Percentiles rank a stretch among this genome's conserved stretches.
phyloP scores from a whole-genome alignment of 2,113 vertebrate species.

The Indicator indicator region DNA sequence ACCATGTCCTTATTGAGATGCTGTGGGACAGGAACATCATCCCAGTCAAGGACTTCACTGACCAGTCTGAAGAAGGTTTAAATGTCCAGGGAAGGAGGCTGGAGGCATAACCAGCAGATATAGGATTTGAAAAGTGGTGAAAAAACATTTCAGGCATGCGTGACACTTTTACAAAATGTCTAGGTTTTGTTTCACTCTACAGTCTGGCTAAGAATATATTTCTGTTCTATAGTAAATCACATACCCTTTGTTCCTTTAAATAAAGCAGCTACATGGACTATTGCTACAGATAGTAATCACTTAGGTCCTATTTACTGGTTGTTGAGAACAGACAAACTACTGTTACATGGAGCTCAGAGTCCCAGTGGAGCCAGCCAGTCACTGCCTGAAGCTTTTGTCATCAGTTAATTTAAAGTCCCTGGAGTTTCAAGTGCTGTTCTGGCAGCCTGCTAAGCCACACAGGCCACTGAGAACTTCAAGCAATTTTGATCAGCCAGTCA shows the following conservation, averaged over 20 bases:
- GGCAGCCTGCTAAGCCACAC: background rate
- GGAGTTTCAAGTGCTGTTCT: background rate
- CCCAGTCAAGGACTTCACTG: background rate
- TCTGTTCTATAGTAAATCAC: background rate
- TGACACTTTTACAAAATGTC: accelerated
- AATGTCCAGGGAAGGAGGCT: background rate
- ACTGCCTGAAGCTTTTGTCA: background rate
- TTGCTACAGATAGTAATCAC: background rate
- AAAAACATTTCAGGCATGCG: background rate
- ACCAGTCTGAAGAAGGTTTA: background rate
- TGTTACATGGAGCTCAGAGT: background rate
- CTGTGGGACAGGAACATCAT: background rate
- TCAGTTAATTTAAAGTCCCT: background rate
- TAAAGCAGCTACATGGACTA: background rate
- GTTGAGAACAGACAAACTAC: background rate
- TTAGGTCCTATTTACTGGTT: background rate
- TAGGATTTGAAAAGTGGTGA: background rate
- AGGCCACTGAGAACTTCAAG: background rate
- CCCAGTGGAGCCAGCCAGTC: background rate
- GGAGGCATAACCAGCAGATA: background rate
- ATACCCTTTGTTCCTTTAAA: background rate
- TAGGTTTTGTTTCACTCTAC: background rate
- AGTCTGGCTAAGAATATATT: background rate
- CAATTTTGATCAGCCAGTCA: background rate
- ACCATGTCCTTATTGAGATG: background rate